phyloP scores from a whole-genome alignment of 2,113 vertebrate species.

The Genyomyrus donnyi region DNA sequence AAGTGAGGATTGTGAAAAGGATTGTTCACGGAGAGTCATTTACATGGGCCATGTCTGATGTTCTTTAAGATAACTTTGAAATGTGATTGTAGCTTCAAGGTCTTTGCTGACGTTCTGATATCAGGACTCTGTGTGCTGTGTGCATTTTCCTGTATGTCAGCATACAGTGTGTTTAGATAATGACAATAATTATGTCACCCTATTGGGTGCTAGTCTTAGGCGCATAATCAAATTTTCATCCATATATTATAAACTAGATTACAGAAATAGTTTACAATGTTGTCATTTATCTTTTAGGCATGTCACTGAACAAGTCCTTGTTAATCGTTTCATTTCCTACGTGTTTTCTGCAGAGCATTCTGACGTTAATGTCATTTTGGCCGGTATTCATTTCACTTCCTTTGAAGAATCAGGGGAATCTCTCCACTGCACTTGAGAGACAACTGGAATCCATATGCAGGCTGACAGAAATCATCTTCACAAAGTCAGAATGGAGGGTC shows the following conservation, averaged over 20 bases:
- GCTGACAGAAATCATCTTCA: conserved; percentile 4
- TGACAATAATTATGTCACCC: not conserved
- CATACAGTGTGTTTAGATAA: not conserved
- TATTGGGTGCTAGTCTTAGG: not conserved
- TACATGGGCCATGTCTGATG: conserved; percentile 46
- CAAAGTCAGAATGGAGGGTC: not conserved
- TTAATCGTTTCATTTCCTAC: not conserved
- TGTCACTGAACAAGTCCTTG: not conserved
- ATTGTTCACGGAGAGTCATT: conserved; percentile 51
- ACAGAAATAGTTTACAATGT: not conserved
- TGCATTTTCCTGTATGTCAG: not conserved
- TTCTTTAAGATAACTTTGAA: conserved; percentile 26
- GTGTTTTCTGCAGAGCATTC: not conserved
- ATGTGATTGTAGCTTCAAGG: conserved; percentile 29
- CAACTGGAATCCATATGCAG: conserved; percentile 15
- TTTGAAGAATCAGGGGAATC: conserved; percentile 7
- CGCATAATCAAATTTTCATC: not conserved
- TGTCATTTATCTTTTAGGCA: not conserved
- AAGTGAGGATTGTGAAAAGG: conserved; percentile 70
- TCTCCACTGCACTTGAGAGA: not conserved
- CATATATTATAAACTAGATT: not conserved
- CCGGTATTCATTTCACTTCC: not conserved
- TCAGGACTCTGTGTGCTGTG: conserved; percentile 23
- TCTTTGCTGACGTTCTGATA: conserved; percentile 65
- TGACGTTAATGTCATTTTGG: not conserved